Base-by-base conservation (phyloP, 2,888 invertebrate genomes). In the Acanthococcus lagerstroemiae region DNA sequence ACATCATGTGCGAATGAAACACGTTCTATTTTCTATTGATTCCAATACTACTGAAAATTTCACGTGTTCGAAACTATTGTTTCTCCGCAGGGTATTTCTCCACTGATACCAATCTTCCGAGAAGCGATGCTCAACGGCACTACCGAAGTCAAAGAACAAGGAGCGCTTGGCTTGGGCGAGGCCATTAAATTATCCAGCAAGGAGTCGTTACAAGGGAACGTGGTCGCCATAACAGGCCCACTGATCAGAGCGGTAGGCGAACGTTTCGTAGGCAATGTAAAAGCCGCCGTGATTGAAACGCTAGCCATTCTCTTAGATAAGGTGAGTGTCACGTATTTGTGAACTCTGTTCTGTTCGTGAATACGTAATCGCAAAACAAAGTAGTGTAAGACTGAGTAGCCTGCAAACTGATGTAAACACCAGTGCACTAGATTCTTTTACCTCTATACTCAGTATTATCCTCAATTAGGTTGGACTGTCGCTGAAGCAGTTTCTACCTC, bases 401-500 rank as follows among this genome's bases (percentile, higher is more conserved):
- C n/a, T n/a, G n/a, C n/a, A n/a, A n/a, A n/a, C n/a, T n/a, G n/a
- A n/a, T n/a, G n/a, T n/a, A n/a, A n/a, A n/a, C n/a, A n/a, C n/a
- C n/a, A n/a, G n/a, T 37, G 37, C n/a, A 3, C 37, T 15, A 37
- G 37, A 15, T 37, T n/a, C 9, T 56, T 56, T 27, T 1, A 37
- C n/a, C 4, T 55, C 1, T 55, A 55, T 19, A 22, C 26, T 21
- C 4, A 19, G 48, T 17, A 22, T 7, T 56, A 19, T 44, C 22
- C 17, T 37, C 24, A 3, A 21, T 24, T 22, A 65, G 65, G 95
- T 95, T 69, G 95, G 95, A 52, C 84, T 87, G 44, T 88, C 94
- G 86, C 78, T 99, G 76, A 95, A 95, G 77, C 96, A 97, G 76
- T 99, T 99, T 80, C 81, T 97, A 73, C 97, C 99, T 1, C 99